Evolutionary conservation across 2,797 vertebrate species (phyloP).

Genomic region (Sebastes taczanowskii): DNA sequence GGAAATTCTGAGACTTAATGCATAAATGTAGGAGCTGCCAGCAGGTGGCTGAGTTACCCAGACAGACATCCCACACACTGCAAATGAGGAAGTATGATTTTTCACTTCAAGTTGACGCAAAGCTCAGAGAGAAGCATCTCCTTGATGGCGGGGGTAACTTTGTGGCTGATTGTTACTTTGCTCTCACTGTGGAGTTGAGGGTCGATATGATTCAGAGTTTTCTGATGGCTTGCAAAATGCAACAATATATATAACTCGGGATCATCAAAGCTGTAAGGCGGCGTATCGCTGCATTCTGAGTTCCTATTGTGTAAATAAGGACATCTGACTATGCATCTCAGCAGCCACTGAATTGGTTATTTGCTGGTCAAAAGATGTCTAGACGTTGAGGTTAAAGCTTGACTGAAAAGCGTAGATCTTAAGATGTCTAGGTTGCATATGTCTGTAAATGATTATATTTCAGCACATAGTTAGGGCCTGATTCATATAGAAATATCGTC

Average conservation of each 20-base stretch:
- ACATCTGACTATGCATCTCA: not conserved
- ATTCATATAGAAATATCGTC: not conserved
- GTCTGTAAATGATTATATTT: not conserved
- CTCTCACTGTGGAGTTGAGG: constrained; percentile 10
- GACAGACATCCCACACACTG: constrained; percentile 43
- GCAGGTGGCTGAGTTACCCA: constrained; percentile 51
- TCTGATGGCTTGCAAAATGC: constrained; percentile 19
- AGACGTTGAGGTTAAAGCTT: not conserved
- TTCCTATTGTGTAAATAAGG: not conserved
- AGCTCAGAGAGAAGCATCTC: constrained; percentile 24
- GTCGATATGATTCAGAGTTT: constrained; percentile 24
- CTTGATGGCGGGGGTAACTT: constrained; percentile 26
- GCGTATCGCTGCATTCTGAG: not conserved
- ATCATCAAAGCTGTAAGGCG: constrained; percentile 2
- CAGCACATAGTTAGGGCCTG: not conserved
- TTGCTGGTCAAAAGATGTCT: not conserved
- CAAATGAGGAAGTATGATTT: constrained; percentile 48
- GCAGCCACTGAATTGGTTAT: not conserved
- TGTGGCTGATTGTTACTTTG: constrained; percentile 38
- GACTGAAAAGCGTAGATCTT: not conserved
- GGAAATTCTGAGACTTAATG: constrained; percentile 38
- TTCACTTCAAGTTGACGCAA: constrained; percentile 33
- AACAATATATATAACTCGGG: not conserved
- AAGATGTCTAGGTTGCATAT: not conserved
- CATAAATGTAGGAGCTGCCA: constrained; percentile 60